Evolutionary conservation across 2,888 invertebrate genomes (phyloP).

Genomic region (Macrosoma leucophasiata): DNA sequence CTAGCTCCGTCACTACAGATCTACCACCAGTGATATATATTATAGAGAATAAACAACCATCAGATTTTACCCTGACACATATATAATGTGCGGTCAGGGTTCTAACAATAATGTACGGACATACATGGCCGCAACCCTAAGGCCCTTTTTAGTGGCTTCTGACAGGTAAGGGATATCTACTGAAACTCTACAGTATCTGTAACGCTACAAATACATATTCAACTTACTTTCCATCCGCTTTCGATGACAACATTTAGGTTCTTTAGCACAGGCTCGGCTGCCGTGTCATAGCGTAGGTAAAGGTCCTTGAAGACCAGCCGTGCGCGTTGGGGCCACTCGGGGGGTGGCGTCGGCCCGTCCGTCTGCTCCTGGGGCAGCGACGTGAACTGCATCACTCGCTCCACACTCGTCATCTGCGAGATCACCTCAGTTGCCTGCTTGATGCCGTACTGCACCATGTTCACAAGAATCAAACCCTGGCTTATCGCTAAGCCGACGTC

Average conservation of each 20-base stretch:
- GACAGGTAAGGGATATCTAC: too few relatives aligned
- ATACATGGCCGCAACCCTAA: too few relatives aligned
- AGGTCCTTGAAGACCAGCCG: conserved; percentile 76
- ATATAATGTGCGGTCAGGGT: too few relatives aligned
- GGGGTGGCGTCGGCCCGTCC: conserved; percentile 75
- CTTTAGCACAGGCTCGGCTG: conserved; percentile 80
- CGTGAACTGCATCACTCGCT: conserved; percentile 87
- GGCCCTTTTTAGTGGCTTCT: too few relatives aligned
- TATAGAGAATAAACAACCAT: too few relatives aligned
- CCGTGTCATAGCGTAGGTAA: conserved; percentile 77
- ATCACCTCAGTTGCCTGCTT: conserved; percentile 86
- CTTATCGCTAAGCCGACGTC: conserved; percentile 84
- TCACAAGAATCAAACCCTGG: conserved; percentile 83
- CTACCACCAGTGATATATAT: too few relatives aligned
- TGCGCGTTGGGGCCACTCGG: conserved; percentile 78
- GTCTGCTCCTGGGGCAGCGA: conserved; percentile 82
- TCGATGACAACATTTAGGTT: conserved; percentile 78
- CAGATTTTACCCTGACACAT: too few relatives aligned
- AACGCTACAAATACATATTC: not conserved
- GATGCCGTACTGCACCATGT: conserved; percentile 88
- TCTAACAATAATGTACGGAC: too few relatives aligned
- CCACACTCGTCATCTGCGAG: conserved; percentile 88
- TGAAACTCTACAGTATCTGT: too few relatives aligned
- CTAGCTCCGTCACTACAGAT: too few relatives aligned
- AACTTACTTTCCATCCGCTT: conserved; percentile 78